phyloP scores from a whole-genome alignment of 2,888 invertebrate genomes.

The Drosophila leonis region DNA sequence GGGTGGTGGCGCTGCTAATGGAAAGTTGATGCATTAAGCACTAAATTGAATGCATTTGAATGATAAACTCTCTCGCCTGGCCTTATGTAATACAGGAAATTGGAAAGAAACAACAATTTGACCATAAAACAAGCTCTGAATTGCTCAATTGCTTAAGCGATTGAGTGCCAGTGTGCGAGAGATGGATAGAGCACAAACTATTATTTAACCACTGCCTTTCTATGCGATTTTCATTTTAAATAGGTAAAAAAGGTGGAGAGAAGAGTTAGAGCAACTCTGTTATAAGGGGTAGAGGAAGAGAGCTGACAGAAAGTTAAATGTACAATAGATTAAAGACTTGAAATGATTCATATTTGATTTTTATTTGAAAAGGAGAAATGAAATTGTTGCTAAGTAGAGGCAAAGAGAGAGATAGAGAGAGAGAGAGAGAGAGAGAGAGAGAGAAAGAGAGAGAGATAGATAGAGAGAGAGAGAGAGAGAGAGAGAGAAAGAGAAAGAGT shows the following conservation, averaged over 20 bases:
- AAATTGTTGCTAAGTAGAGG: too few relatives aligned
- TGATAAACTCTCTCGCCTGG: background rate
- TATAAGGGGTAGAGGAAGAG: too few relatives aligned
- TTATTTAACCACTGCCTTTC: background rate
- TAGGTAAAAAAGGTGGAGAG: too few relatives aligned
- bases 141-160: background rate
- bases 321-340: too few relatives aligned
- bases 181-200: too few relatives aligned
- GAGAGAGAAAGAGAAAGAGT: too few relatives aligned
- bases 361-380: background rate
- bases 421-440: too few relatives aligned
- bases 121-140: background rate
- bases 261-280: too few relatives aligned
- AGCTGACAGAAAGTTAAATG: background rate
- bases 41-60: background rate
- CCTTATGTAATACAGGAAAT: background rate
- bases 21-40: constrained; percentile 8
- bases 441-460: too few relatives aligned
- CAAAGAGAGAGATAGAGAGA: too few relatives aligned
- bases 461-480: too few relatives aligned
- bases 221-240: constrained; percentile 12
- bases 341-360: too few relatives aligned
- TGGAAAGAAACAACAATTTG: background rate
- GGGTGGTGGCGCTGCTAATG: constrained; percentile 5
- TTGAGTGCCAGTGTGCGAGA: background rate